phyloP scores from a whole-genome alignment of 2,797 vertebrate genomes.

The Coreius guichenoti region DNA sequence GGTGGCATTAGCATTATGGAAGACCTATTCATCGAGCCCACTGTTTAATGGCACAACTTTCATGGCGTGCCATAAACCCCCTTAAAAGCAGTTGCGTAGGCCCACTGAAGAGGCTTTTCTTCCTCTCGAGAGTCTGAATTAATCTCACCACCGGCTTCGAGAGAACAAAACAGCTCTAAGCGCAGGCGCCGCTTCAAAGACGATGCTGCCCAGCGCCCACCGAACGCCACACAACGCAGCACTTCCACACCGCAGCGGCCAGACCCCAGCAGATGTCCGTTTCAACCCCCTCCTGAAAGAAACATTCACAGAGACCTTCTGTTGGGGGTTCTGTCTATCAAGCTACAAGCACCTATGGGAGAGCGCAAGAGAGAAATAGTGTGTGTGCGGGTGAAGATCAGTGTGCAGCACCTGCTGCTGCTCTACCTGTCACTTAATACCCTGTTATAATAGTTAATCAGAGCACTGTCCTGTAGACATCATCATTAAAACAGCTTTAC shows the following conservation, averaged over 20 bases:
- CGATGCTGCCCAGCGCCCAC: conserved; percentile 33
- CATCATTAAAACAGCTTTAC: conserved; percentile 50
- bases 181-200: conserved; percentile 55
- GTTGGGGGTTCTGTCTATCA: conserved; percentile 35
- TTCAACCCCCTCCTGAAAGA: conserved; percentile 45
- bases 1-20: conserved; percentile 48
- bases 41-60: conserved; percentile 50
- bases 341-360: conserved; percentile 41
- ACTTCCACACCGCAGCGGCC: conserved; percentile 64
- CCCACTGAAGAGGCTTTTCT: conserved; percentile 51
- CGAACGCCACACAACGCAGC: conserved; percentile 62
- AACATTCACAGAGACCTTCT: conserved; percentile 39
- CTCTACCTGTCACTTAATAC: conserved; percentile 72
- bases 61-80: conserved; percentile 41
- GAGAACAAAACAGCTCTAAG: conserved; percentile 54
- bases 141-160: conserved; percentile 46
- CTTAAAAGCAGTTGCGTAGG: conserved; percentile 45
- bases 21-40: conserved; percentile 55
- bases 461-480: conserved; percentile 32
- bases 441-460: conserved; percentile 52
- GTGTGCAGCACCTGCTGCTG: conserved; percentile 73
- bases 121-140: conserved; percentile 57
- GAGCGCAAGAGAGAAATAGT: neutral
- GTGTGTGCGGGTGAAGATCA: conserved; percentile 9
- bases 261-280: conserved; percentile 80